These are phyloP conservation scores for Bimastos eiseni DNA, from an alignment of 2,888 invertebrate genomes.

Conservation along the genomic window DNA sequence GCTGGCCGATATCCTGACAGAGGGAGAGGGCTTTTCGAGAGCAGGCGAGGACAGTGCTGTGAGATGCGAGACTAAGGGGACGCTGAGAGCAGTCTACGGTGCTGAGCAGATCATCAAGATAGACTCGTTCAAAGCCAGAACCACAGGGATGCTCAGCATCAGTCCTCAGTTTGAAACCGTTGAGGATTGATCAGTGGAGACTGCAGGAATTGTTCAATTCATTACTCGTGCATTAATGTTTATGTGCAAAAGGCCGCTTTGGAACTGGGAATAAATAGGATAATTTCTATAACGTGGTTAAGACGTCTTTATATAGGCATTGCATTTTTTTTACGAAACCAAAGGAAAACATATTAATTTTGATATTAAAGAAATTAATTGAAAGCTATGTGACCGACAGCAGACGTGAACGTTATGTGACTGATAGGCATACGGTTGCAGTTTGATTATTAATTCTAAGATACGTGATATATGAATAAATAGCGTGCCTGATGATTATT, in stretches of 20 bases:
- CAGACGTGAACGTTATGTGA: too few species aligned
- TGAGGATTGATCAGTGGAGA: background rate
- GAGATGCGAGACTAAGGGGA: slow-evolving; percentile 34
- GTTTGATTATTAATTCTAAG: too few species aligned
- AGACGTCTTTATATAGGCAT: background rate
- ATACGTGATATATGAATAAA: too few species aligned
- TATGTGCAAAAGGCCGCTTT: background rate
- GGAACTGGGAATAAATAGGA: background rate
- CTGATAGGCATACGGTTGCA: too few species aligned
- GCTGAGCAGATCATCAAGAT: slow-evolving; percentile 36
- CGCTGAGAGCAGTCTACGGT: slow-evolving; percentile 36
- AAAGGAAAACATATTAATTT: too few species aligned
- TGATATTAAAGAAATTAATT: too few species aligned
- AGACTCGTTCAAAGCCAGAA: slow-evolving; percentile 18
- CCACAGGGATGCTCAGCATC: background rate
- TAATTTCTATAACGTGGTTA: background rate
- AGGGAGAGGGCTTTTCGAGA: slow-evolving; percentile 26
- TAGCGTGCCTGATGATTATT: too few species aligned
- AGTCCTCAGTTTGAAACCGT: background rate
- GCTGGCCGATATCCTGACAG: slow-evolving; percentile 31
- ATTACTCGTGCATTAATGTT: background rate
- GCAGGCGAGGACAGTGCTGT: slow-evolving; percentile 28
- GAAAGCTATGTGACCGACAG: too few species aligned
- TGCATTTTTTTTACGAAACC: background rate
- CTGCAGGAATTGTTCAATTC: background rate